phyloP scores from a whole-genome alignment of 2,888 invertebrate genomes.

The Alsophila aescularia region DNA sequence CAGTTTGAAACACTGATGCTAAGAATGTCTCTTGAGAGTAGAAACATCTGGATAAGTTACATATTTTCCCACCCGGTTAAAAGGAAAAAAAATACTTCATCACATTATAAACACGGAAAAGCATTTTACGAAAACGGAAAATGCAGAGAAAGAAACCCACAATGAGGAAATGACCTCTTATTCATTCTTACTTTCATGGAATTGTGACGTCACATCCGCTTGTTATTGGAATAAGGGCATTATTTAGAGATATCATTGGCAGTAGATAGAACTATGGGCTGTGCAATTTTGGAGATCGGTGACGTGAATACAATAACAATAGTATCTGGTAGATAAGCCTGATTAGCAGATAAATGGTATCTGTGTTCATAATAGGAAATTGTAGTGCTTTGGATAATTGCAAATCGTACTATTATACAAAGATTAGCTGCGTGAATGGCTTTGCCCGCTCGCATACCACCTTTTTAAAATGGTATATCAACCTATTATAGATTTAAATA shows the following conservation, averaged over 20 bases:
- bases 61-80: no score
- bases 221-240: neutral
- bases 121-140: constrained; percentile 4
- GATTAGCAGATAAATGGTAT: constrained; percentile 3
- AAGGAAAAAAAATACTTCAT: neutral
- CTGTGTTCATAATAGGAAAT: neutral
- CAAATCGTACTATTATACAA: neutral
- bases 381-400: neutral
- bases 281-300: constrained; percentile 7
- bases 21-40: no score
- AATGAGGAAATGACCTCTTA: constrained; percentile 12
- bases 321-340: constrained; percentile 11
- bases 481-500: no score
- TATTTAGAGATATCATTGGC: neutral
- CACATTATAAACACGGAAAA: constrained; percentile 7
- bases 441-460: no score
- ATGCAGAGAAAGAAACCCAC: neutral
- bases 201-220: constrained; percentile 11
- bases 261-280: constrained; percentile 7
- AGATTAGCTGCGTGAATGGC: neutral
- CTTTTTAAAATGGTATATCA: no score
- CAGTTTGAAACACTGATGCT: no score
- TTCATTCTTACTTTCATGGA: neutral
- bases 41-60: no score
- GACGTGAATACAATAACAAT: neutral